Conservation (phyloP, 2,797 vertebrate genomes). For the Syndactyla subalaris region DNA sequence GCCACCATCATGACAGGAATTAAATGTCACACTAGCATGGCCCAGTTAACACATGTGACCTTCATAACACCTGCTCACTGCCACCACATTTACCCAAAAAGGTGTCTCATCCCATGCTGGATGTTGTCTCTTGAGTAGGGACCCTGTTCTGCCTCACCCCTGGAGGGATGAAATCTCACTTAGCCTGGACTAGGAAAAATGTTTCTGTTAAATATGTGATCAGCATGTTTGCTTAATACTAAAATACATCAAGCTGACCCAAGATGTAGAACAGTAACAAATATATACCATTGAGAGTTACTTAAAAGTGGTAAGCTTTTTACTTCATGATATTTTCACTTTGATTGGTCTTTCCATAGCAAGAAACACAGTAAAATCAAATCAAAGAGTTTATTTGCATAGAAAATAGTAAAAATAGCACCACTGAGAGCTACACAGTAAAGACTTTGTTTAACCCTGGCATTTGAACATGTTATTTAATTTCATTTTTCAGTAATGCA, state of each 20-base stretch:
- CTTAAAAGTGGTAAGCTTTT: neutral
- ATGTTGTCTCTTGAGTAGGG: neutral
- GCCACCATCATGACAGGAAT: neutral
- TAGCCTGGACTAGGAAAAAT: neutral
- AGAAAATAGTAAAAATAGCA: slow-evolving; percentile 46
- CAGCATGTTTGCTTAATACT: neutral
- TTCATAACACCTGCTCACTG: neutral
- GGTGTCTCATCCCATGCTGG: neutral
- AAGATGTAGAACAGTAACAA: neutral
- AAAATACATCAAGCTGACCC: neutral
- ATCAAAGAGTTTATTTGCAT: slow-evolving; percentile 56
- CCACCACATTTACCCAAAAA: neutral
- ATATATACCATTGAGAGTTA: neutral
- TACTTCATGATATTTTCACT: neutral
- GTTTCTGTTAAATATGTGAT: neutral
- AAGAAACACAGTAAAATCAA: slow-evolving; percentile 41
- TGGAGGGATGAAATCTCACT: neutral
- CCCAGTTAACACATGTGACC: neutral
- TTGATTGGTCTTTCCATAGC: neutral
- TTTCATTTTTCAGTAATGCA: slow-evolving; percentile 14
- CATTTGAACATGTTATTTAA: neutral
- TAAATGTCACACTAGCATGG: neutral
- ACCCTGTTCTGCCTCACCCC: neutral
- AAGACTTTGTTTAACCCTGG: slow-evolving; percentile 15
- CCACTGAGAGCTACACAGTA: slow-evolving; percentile 14